Base-by-base conservation (phyloP, 2,113 vertebrate species). In the Notothenia rossii region DNA sequence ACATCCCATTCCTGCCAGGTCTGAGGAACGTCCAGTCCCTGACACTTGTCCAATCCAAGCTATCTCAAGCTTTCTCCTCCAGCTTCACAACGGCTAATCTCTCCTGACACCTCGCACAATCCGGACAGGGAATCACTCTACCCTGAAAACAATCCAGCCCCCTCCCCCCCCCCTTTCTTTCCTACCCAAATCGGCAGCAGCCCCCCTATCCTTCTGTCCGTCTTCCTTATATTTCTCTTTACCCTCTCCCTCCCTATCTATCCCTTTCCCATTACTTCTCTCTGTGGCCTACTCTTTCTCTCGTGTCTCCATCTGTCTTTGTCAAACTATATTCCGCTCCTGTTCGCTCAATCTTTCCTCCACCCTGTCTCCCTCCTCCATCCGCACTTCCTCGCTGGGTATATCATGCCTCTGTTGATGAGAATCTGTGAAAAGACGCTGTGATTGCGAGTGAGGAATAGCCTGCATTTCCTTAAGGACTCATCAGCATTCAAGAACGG, bases 31-130 rank as follows among this genome's bases (percentile, higher is more conserved):
- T 94, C 91, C 90, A 87, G 36, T 70, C 65, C 81, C 72, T 91
- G 93, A 93, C 92, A 90, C 86, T 92, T 86, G 90, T 94, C 91
- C 92, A 92, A 92, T 93, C 91, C 81, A 49, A 85, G 84, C 83
- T 83, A 85, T 84, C 87, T 89, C 86, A 66, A 77, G 76, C 87
- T 74, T 70, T 83, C 65, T 88, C 86, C 88, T 87, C 82, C 87
- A 81, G 88, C 90, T 72, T 81, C 84, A 60, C 25, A 49, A 82
- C 40, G 18, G 79, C 92, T 93, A 93, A 93, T 94, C 89, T 90
- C 87, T 85, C 84, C 56, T 92, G 93, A 92, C 92, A 92, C 89
- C 83, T 87, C 85, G 58, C 90, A 86, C 86, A 70, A 81, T 72
- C 80, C 81, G 63, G 77, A 88, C 89, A 89, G 87, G 79, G 88